Percentiles rank a stretch among this genome's conserved stretches.
These are phyloP conservation scores for Venusia cambrica DNA, from an alignment of 2,888 invertebrate genomes.

Conservation along the genomic window DNA sequence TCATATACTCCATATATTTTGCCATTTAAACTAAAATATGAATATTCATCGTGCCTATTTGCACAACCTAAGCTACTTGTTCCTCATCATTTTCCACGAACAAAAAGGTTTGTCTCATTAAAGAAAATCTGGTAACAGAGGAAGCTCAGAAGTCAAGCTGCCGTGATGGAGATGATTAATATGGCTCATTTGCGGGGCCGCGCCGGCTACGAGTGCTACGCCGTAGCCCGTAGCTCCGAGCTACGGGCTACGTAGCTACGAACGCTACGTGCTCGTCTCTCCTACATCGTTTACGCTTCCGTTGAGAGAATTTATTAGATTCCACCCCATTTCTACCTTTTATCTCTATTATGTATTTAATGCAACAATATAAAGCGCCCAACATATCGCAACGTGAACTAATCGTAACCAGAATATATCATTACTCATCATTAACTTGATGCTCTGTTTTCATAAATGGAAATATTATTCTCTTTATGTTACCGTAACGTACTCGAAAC, in stretches of 20 bases:
- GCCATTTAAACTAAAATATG: no score
- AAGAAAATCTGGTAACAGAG: constrained; percentile 63
- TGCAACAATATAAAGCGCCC: constrained; percentile 51
- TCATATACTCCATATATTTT: no score
- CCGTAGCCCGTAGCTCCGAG: constrained; percentile 42
- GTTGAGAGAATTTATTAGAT: constrained; percentile 73
- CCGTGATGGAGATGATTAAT: constrained; percentile 77
- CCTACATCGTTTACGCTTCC: constrained; percentile 77
- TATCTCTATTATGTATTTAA: constrained; percentile 72
- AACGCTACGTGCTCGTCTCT: constrained; percentile 69
- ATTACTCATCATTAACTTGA: constrained; percentile 36
- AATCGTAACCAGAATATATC: constrained; percentile 41
- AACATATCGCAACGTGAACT: constrained; percentile 46
- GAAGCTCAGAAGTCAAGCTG: constrained; percentile 72
- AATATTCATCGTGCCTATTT: constrained; percentile 5
- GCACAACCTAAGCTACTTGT: constrained; percentile 30
- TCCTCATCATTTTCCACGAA: constrained; percentile 31
- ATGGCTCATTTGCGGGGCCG: constrained; percentile 74
- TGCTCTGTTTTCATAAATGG: constrained; percentile 13
- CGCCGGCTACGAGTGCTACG: constrained; percentile 39
- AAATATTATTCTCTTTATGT: constrained; percentile 1
- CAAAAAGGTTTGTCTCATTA: constrained; percentile 46
- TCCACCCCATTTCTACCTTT: constrained; percentile 73
- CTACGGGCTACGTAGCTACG: constrained; percentile 44
- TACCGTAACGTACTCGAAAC: background rate